phyloP scores from a whole-genome alignment of 2,888 invertebrate genomes.

The Zhuqinia jingwanae region DNA sequence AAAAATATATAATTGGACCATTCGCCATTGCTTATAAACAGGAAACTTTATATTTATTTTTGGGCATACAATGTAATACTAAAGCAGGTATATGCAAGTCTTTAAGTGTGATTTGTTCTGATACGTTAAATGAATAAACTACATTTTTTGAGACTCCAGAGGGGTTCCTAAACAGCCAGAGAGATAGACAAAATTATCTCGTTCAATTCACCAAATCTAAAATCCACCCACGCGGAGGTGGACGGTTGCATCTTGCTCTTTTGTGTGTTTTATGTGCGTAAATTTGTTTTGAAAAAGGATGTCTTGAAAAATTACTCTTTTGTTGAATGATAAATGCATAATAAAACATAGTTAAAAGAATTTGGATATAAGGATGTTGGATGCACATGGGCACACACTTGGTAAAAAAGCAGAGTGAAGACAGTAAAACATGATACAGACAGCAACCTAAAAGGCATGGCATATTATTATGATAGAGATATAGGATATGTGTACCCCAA shows the following conservation, averaged over 20 bases:
- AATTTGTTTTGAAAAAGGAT: too few species aligned
- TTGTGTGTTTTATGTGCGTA: neutral
- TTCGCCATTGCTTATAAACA: too few species aligned
- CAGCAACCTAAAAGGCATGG: too few species aligned
- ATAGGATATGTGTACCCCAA: too few species aligned
- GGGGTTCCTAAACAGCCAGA: constrained; percentile 6
- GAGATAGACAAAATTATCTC: too few species aligned
- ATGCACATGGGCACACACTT: too few species aligned
- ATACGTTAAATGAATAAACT: constrained; percentile 3
- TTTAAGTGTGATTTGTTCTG: neutral
- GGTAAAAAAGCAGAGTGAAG: constrained; percentile 10
- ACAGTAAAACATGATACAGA: neutral
- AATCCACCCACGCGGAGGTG: constrained; percentile 30
- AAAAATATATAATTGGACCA: too few species aligned
- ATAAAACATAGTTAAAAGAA: neutral
- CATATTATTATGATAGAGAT: too few species aligned
- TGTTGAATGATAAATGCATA: too few species aligned
- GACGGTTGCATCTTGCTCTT: neutral
- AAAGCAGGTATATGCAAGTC: neutral
- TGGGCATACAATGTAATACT: neutral
- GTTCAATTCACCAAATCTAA: neutral
- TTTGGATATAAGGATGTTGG: too few species aligned
- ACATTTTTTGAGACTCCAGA: constrained; percentile 1
- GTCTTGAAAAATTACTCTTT: neutral
- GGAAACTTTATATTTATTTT: too few species aligned